Evolutionary conservation across 2,113 vertebrate genomes (phyloP).

Genomic region (Callipepla squamata): DNA sequence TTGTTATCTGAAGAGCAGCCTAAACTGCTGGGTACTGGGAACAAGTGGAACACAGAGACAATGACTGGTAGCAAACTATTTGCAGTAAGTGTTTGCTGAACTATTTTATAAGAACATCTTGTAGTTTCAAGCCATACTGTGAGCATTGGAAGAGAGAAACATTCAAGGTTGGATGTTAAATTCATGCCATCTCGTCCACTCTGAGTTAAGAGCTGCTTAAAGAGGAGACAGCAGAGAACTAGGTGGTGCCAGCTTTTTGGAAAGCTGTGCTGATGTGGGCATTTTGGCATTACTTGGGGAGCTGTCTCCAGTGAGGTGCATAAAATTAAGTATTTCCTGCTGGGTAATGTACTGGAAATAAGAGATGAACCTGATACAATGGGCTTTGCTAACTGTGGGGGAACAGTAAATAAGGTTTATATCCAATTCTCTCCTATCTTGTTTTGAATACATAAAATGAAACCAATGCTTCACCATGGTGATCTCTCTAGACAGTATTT

Average conservation of each 20-base stretch:
- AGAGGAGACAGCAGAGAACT: not conserved
- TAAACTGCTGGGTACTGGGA: not conserved
- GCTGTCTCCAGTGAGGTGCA: not conserved
- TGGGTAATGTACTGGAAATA: constrained; percentile 17
- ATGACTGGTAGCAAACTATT: not conserved
- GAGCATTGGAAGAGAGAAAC: not conserved
- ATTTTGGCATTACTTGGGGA: constrained; percentile 7
- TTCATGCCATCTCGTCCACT: not conserved
- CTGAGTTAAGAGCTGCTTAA: not conserved
- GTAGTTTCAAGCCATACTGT: not conserved
- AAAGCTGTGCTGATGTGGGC: not conserved
- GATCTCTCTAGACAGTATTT: not conserved
- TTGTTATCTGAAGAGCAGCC: not conserved
- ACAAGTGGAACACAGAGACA: not conserved
- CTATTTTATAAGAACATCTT: not conserved
- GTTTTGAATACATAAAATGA: constrained; percentile 17
- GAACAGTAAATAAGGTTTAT: constrained; percentile 25
- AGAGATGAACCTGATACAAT: constrained; percentile 16
- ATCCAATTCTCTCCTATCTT: not conserved
- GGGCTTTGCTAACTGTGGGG: not conserved
- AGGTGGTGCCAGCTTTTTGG: not conserved
- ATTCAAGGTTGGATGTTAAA: not conserved
- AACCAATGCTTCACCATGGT: not conserved
- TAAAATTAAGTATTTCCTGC: constrained; percentile 19
- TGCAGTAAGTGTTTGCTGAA: not conserved